Percentiles rank a stretch among this genome's conserved stretches.
Evolutionary conservation across 2,797 vertebrate species (phyloP).

Genomic region (Poeciliopsis paucimaculata): DNA sequence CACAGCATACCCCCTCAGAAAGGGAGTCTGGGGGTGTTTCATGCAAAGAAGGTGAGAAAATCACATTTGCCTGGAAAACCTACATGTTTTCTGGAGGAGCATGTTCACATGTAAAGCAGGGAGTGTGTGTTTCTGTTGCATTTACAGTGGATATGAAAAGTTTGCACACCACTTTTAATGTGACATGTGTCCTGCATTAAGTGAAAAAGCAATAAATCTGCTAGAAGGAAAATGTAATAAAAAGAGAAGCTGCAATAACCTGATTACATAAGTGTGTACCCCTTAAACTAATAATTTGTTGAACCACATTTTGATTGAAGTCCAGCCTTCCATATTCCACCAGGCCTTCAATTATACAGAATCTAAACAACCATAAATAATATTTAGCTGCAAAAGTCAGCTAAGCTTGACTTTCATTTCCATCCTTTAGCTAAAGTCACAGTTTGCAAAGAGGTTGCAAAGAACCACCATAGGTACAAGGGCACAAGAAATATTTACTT

Average conservation of each 20-base stretch:
- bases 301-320: not conserved
- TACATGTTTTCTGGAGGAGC: constrained; percentile 47
- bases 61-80: constrained; percentile 45
- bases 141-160: constrained; percentile 21
- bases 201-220: not conserved
- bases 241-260: constrained; percentile 3
- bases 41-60: constrained; percentile 64
- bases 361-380: constrained; percentile 6
- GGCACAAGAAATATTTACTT: not conserved
- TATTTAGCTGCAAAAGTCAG: not conserved
- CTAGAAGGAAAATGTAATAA: not conserved
- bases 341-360: not conserved
- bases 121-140: constrained; percentile 28
- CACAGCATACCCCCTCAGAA: constrained; percentile 50
- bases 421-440: not conserved
- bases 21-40: constrained; percentile 43
- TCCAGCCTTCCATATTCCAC: not conserved
- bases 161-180: not conserved
- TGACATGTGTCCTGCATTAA: constrained; percentile 1
- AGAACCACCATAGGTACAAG: not conserved
- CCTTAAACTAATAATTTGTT: not conserved
- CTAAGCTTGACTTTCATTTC: not conserved
- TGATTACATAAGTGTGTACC: not conserved
- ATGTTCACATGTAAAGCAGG: constrained; percentile 42
- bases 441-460: not conserved